Evolutionary conservation across 2,797 vertebrate species (phyloP).

Genomic region (Morus bassanus): DNA sequence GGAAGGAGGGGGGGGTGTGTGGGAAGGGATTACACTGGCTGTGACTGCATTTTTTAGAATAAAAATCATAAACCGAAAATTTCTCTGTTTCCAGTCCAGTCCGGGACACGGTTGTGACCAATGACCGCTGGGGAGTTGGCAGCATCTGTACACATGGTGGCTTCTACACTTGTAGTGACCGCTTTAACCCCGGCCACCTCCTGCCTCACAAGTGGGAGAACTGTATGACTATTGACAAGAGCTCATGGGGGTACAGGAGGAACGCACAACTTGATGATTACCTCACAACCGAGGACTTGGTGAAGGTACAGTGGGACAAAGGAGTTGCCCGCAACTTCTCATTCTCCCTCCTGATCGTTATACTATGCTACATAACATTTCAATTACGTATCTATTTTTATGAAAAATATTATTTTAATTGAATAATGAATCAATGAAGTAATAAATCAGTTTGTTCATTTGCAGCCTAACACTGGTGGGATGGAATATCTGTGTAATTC

Average conservation of each 20-base stretch:
- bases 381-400: accelerated
- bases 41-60: accelerated
- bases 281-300: conserved; percentile 82
- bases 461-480: neutral
- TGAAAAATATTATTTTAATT: neutral
- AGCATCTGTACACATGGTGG: conserved; percentile 90
- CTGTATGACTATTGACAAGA: conserved; percentile 92
- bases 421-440: accelerated
- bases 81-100: conserved; percentile 83
- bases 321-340: neutral
- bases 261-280: conserved; percentile 85
- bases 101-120: conserved; percentile 90
- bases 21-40: neutral
- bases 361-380: neutral
- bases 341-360: neutral
- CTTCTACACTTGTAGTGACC: conserved; percentile 90
- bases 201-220: conserved; percentile 95
- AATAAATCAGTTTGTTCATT: neutral
- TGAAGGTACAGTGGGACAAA: conserved; percentile 73
- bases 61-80: neutral
- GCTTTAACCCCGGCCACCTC: conserved; percentile 90
- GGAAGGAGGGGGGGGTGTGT: neutral
- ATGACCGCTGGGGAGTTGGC: conserved; percentile 91
- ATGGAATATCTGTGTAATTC: neutral
- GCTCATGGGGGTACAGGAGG: conserved; percentile 92